Evolutionary conservation across 1,140 invertebrate species (phyloP).

Genomic region (Penaeus indicus): DNA sequence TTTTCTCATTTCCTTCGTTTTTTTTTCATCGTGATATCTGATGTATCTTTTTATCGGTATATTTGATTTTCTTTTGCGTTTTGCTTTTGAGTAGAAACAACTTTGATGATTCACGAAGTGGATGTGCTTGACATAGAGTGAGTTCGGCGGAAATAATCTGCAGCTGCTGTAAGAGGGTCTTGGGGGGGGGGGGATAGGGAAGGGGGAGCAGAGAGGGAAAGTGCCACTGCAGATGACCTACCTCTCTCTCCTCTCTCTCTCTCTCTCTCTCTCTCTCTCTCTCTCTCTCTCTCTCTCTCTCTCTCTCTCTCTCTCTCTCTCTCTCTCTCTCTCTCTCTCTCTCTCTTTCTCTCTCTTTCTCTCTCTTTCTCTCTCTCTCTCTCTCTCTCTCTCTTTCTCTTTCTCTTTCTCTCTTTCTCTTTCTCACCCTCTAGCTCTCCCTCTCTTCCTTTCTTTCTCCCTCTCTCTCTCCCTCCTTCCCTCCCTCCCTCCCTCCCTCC

Average conservation of each 20-base stretch:
- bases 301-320: background rate
- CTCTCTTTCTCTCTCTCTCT: constrained; percentile 24
- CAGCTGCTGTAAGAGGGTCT: too few species aligned
- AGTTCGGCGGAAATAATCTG: too few species aligned
- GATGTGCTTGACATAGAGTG: too few species aligned
- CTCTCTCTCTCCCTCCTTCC: background rate
- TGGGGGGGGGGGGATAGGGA: too few species aligned
- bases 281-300: constrained; percentile 26
- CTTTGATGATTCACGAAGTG: too few species aligned
- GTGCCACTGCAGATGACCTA: background rate
- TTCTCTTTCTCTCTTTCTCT: background rate
- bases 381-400: constrained; percentile 15
- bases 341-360: background rate
- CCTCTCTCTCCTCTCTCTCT: background rate
- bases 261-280: constrained; percentile 27
- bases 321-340: constrained; percentile 6
- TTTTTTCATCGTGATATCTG: too few species aligned
- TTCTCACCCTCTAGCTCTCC: too few species aligned
- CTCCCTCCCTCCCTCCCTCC: background rate
- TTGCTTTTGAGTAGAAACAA: too few species aligned
- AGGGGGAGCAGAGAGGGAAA: too few species aligned
- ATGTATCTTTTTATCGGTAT: too few species aligned
- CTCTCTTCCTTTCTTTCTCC: background rate
- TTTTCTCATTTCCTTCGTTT: too few species aligned
- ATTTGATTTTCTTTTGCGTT: too few species aligned